These are phyloP conservation scores for Gymnocheta viridis DNA, from an alignment of 2,888 invertebrate genomes.

Conservation along the genomic window DNA sequence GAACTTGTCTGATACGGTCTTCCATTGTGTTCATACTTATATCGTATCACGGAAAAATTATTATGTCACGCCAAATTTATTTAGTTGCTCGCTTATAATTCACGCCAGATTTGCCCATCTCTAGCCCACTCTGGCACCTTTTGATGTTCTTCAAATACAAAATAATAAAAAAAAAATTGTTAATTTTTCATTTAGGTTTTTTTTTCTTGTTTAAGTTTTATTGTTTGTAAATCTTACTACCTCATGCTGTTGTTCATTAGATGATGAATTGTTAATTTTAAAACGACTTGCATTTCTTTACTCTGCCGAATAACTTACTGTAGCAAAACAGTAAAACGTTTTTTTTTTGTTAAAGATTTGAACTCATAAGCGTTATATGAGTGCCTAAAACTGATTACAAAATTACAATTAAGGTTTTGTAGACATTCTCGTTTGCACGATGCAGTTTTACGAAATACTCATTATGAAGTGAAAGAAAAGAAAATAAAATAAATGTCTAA, in stretches of 20 bases:
- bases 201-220: not conserved
- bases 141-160: constrained; percentile 15
- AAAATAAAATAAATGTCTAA: not conserved
- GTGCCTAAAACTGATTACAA: constrained; percentile 38
- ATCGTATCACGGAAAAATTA: no score
- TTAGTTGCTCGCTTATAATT: not conserved
- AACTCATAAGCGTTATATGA: constrained; percentile 9
- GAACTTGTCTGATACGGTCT: no score
- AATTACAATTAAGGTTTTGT: constrained; percentile 26
- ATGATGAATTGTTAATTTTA: constrained; percentile 59
- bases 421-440: not conserved
- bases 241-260: constrained; percentile 71
- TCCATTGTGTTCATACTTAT: no score
- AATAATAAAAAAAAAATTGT: no score
- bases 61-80: no score
- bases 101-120: not conserved
- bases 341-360: constrained; percentile 38
- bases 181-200: constrained; percentile 31
- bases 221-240: constrained; percentile 53
- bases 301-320: not conserved
- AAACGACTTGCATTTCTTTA: constrained; percentile 41
- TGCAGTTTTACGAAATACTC: not conserved
- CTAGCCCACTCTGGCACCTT: not conserved
- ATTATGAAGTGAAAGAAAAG: not conserved
- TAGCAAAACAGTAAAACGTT: not conserved